Conservation (phyloP, 2,797 vertebrate genomes). For the Cuculus canorus region DNA sequence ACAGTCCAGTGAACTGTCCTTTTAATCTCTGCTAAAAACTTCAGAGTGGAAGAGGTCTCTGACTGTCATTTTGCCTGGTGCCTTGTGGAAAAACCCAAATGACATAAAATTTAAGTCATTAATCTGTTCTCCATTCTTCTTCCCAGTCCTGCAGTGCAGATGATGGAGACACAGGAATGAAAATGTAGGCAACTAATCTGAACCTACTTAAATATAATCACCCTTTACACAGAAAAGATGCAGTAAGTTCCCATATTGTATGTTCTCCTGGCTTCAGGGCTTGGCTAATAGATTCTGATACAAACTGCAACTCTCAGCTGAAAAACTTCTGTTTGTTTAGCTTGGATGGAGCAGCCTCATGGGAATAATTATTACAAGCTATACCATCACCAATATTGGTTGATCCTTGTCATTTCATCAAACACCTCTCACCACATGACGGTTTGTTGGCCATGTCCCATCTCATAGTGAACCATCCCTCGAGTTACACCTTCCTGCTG, state of each 20-base stretch:
- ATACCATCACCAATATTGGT: not conserved
- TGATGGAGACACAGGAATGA: not conserved
- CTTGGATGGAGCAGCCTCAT: not conserved
- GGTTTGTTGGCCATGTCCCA: not conserved
- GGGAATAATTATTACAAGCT: not conserved
- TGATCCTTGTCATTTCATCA: not conserved
- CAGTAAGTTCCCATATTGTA: not conserved
- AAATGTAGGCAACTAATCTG: not conserved
- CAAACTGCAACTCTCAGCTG: not conserved
- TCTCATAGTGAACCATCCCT: not conserved
- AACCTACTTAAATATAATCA: not conserved
- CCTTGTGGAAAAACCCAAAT: not conserved
- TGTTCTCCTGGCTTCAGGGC: not conserved
- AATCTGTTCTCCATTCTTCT: not conserved
- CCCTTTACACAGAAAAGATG: not conserved
- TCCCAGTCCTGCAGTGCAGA: not conserved
- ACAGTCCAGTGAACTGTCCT: not conserved
- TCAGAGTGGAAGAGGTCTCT: not conserved
- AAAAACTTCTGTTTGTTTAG: slow-evolving; percentile 20
- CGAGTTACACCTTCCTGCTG: not conserved
- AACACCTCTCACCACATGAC: rapidly evolving
- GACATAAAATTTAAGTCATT: not conserved
- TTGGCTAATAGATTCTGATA: not conserved
- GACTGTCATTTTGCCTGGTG: not conserved
- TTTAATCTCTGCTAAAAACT: not conserved